Evolutionary conservation across 1,140 invertebrate species (phyloP).

Genomic region (Tachypleus tridentatus): DNA sequence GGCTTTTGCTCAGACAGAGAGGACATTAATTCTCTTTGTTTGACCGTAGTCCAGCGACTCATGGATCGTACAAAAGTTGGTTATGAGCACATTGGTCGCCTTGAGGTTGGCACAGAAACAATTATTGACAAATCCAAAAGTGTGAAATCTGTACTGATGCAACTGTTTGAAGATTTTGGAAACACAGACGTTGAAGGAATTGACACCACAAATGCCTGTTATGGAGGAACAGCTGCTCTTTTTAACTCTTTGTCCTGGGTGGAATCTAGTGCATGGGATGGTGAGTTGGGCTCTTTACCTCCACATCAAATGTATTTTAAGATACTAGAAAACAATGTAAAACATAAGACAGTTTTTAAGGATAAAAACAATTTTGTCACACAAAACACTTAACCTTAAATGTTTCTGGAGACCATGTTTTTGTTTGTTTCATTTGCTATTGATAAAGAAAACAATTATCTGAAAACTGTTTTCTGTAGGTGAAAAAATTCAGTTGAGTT

Average conservation of each 20-base stretch:
- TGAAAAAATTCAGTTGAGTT: too few species aligned
- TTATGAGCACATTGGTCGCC: slow-evolving; percentile 61
- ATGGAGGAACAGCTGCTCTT: slow-evolving; percentile 92
- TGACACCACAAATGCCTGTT: slow-evolving; percentile 96
- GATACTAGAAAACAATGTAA: too few species aligned
- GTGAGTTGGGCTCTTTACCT: slow-evolving; percentile 34
- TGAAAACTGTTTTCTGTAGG: too few species aligned
- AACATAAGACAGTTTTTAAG: too few species aligned
- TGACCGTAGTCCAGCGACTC: slow-evolving; percentile 77
- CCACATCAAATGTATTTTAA: too few species aligned
- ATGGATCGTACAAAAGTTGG: slow-evolving; percentile 59
- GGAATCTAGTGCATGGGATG: slow-evolving; percentile 92
- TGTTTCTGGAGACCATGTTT: too few species aligned
- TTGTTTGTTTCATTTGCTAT: too few species aligned
- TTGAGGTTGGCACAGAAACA: slow-evolving; percentile 98
- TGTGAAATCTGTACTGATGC: slow-evolving; percentile 94
- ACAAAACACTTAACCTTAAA: too few species aligned
- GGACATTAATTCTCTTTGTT: slow-evolving; percentile 89
- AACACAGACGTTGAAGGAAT: slow-evolving; percentile 91
- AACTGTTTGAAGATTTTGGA: slow-evolving; percentile 70
- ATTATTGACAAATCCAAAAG: slow-evolving; percentile 97
- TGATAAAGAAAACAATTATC: too few species aligned
- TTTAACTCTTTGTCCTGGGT: slow-evolving; percentile 95
- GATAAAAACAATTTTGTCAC: too few species aligned
- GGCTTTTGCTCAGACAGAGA: slow-evolving; percentile 92